Conservation (phyloP, 2,113 vertebrate species). For the Tachysurus vachellii region DNA sequence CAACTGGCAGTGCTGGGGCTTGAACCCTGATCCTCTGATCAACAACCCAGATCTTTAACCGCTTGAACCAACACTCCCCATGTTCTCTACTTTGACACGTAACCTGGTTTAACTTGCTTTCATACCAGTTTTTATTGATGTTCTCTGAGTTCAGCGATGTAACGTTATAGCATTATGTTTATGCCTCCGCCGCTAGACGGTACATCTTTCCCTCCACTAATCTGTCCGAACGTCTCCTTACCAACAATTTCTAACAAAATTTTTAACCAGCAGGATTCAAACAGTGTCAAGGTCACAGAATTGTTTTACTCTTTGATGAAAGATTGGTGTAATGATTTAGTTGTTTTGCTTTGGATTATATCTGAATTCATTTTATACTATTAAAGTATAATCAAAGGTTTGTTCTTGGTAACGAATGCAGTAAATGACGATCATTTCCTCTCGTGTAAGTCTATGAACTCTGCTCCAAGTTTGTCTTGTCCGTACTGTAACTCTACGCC, state of each 20-base stretch:
- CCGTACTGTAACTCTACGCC: background rate
- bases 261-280: background rate
- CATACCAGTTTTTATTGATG: background rate
- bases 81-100: background rate
- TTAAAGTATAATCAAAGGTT: background rate
- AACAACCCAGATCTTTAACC: too few relatives aligned
- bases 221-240: background rate
- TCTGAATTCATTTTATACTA: too few relatives aligned
- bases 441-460: background rate
- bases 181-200: too few relatives aligned
- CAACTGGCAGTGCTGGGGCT: too few relatives aligned
- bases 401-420: background rate
- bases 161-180: background rate
- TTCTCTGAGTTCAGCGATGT: background rate
- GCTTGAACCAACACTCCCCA: too few relatives aligned
- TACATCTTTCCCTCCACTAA: too few relatives aligned
- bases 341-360: background rate
- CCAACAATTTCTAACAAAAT: too few relatives aligned
- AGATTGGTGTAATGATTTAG: background rate
- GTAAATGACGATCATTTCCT: too few relatives aligned
- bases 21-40: too few relatives aligned
- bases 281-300: background rate
- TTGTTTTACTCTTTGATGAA: too few relatives aligned
- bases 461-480: background rate
- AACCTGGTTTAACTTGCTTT: background rate